phyloP scores from a whole-genome alignment of 2,113 vertebrate species.

The Pungitius pungitius region DNA sequence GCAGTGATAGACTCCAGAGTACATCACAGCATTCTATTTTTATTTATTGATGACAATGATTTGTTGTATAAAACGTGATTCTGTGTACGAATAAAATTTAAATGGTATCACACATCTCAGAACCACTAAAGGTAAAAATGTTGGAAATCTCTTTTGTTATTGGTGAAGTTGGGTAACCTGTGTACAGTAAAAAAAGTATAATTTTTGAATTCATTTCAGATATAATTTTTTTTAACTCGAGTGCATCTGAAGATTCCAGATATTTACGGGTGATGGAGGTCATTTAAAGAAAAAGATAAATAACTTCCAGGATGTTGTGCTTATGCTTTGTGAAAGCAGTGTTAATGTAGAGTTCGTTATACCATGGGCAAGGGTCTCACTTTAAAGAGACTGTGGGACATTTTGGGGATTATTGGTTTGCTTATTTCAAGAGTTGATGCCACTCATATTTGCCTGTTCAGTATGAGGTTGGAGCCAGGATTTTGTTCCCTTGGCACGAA shows the following conservation, averaged over 20 bases:
- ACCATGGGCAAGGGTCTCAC: conserved; percentile 56
- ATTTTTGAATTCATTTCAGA: conserved; percentile 85
- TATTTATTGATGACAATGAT: conserved; percentile 83
- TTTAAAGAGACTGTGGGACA: conserved; percentile 22
- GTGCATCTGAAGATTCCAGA: conserved; percentile 80
- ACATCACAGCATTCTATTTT: conserved; percentile 84
- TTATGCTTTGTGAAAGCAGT: conserved; percentile 81
- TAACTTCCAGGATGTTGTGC: conserved; percentile 77
- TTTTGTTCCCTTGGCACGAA: conserved; percentile 23
- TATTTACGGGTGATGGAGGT: conserved; percentile 74
- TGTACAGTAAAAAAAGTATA: conserved; percentile 85
- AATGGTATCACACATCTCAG: conserved; percentile 78
- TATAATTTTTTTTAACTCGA: conserved; percentile 86
- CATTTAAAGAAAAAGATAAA: conserved; percentile 71
- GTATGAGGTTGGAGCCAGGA: background rate
- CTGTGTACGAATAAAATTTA: conserved; percentile 83
- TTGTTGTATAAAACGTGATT: conserved; percentile 84
- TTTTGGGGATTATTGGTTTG: conserved; percentile 16
- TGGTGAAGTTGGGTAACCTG: conserved; percentile 84
- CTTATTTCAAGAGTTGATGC: background rate
- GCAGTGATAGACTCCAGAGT: conserved; percentile 81
- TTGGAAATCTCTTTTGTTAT: conserved; percentile 79
- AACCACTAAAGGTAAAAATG: conserved; percentile 81
- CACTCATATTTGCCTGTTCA: background rate
- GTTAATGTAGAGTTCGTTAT: conserved; percentile 74